A percentile compares a stretch with the other conserved stretches of the same genome.
phyloP scores from a whole-genome alignment of 2,888 invertebrate genomes.

The Congeria kusceri region DNA sequence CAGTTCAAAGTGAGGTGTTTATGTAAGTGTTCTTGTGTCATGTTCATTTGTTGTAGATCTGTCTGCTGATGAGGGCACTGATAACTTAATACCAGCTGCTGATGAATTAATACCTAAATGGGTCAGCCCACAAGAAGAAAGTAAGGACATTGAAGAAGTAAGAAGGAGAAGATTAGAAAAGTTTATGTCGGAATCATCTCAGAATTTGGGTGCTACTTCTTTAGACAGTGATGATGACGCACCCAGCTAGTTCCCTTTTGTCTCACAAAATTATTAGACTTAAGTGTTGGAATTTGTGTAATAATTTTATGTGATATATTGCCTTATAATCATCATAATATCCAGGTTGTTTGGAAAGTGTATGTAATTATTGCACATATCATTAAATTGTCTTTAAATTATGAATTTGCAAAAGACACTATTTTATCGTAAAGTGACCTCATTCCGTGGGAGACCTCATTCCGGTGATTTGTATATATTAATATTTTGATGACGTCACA shows the following conservation, averaged over 20 bases:
- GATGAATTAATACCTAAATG: slow-evolving; percentile 75
- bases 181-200: slow-evolving; percentile 51
- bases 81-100: slow-evolving; percentile 64
- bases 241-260: background rate
- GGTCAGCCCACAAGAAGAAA: slow-evolving; percentile 75
- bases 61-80: slow-evolving; percentile 70
- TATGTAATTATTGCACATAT: too few species aligned
- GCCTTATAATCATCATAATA: slow-evolving; percentile 9
- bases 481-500: too few species aligned
- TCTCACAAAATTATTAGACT: background rate
- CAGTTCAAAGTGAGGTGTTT: too few species aligned
- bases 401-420: too few species aligned
- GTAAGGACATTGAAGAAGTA: slow-evolving; percentile 78
- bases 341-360: too few species aligned
- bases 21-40: background rate
- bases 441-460: too few species aligned
- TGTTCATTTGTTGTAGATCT: slow-evolving; percentile 54
- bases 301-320: slow-evolving; percentile 17
- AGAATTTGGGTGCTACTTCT: background rate
- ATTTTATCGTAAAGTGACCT: too few species aligned
- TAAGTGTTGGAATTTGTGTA: too few species aligned
- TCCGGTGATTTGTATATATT: too few species aligned
- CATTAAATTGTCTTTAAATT: too few species aligned
- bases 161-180: slow-evolving; percentile 76
- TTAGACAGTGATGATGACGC: background rate